Evolutionary conservation across 2,797 vertebrate species (phyloP).

Genomic region (Sebastes steindachneri): DNA sequence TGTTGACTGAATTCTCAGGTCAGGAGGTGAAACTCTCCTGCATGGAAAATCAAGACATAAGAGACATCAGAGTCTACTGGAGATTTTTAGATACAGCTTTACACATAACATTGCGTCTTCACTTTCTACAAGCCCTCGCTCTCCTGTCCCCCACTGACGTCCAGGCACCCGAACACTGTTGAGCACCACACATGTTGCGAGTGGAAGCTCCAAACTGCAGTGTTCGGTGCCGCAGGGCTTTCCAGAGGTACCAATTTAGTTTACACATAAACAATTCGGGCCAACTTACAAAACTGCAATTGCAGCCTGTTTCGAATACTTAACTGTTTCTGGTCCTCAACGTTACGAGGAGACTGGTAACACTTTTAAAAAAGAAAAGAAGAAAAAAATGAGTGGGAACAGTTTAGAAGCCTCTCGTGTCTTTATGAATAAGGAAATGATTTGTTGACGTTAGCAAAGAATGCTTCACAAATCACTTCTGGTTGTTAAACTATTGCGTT

Average conservation of each 20-base stretch:
- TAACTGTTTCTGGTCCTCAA: conserved; percentile 37
- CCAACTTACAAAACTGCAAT: conserved; percentile 56
- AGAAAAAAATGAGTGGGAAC: neutral
- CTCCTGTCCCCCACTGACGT: neutral
- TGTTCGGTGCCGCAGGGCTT: conserved; percentile 29
- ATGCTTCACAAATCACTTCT: neutral
- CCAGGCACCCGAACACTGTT: neutral
- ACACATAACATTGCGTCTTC: neutral
- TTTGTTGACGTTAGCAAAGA: neutral
- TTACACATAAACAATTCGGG: conserved; percentile 69
- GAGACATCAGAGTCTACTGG: neutral
- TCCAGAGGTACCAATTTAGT: conserved; percentile 63
- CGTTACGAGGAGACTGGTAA: neutral
- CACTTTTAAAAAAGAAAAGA: neutral
- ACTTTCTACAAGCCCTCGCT: neutral
- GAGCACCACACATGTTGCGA: conserved; percentile 18
- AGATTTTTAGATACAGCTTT: neutral
- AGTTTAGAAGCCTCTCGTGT: neutral
- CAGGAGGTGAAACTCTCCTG: neutral
- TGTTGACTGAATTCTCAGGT: neutral
- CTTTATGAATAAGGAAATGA: neutral
- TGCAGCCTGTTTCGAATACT: conserved; percentile 38
- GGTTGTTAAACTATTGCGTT: neutral
- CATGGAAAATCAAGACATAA: neutral
- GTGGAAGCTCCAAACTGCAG: conserved; percentile 5